Percentiles rank a stretch among this genome's conserved stretches.
These are phyloP conservation scores for Drosophila guanche DNA, from an alignment of 1,140 invertebrate genomes.

Conservation along the genomic window DNA sequence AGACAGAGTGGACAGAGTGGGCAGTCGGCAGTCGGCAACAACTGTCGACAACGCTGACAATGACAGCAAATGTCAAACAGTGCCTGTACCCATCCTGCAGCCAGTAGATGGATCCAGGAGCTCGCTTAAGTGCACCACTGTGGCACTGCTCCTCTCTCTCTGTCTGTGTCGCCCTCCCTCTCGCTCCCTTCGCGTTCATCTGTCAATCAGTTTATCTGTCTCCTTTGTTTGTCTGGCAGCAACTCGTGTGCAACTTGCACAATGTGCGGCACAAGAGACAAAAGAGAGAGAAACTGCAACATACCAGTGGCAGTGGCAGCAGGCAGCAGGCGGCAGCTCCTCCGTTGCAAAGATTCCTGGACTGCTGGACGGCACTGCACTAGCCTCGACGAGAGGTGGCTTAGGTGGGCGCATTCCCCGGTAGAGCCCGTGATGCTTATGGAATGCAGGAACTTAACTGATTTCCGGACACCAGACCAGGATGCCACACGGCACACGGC, in stretches of 20 bases:
- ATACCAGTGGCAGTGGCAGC: conserved; percentile 22
- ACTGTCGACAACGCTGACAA: conserved; percentile 62
- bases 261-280: conserved; percentile 52
- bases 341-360: too few relatives aligned
- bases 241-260: conserved; percentile 54
- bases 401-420: too few relatives aligned
- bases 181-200: conserved; percentile 18
- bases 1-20: too few relatives aligned
- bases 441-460: too few relatives aligned
- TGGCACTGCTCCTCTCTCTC: too few relatives aligned
- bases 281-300: conserved; percentile 55
- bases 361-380: too few relatives aligned
- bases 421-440: too few relatives aligned
- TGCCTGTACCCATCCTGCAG: conserved; percentile 10
- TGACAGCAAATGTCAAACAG: conserved; percentile 79
- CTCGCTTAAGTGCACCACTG: conserved; percentile 28
- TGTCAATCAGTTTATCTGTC: conserved; percentile 56
- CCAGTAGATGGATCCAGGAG: not conserved
- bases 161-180: conserved; percentile 6
- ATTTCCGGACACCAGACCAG: too few relatives aligned
- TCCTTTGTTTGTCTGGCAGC: conserved; percentile 38
- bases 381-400: too few relatives aligned
- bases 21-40: too few relatives aligned
- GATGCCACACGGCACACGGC: too few relatives aligned
- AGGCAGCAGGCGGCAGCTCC: not conserved